Percentiles rank a stretch among this genome's conserved stretches.
Evolutionary conservation across 2,888 invertebrate genomes (phyloP).

Genomic region (Eristalis pertinax): DNA sequence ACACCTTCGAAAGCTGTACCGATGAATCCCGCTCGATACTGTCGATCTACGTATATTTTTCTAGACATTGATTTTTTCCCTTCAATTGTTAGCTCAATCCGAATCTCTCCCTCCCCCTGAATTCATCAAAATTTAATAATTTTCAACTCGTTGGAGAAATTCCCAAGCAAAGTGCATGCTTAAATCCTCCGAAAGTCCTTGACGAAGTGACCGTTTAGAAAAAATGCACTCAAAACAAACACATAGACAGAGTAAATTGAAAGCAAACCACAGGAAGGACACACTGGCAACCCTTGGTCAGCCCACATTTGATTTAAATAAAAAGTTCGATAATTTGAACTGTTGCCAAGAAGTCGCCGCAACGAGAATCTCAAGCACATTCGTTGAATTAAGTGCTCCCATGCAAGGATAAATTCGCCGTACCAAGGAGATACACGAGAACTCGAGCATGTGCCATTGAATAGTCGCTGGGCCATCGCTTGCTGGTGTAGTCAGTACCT

Average conservation of each 20-base stretch:
- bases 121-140: no score
- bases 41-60: no score
- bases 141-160: no score
- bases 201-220: neutral
- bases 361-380: slow-evolving; percentile 1
- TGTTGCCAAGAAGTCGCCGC: slow-evolving; percentile 23
- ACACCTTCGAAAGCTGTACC: no score
- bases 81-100: no score
- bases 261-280: neutral
- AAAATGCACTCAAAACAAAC: neutral
- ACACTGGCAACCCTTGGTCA: neutral
- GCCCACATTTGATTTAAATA: neutral
- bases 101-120: no score
- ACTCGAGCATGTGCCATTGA: neutral
- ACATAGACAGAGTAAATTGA: neutral
- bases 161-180: no score
- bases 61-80: no score
- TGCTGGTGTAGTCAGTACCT: slow-evolving; percentile 31
- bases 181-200: no score
- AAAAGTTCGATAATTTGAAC: slow-evolving; percentile 26
- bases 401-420: neutral
- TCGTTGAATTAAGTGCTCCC: slow-evolving; percentile 20
- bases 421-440: neutral
- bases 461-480: neutral
- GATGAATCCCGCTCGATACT: no score